phyloP scores from a whole-genome alignment of 2,797 vertebrate species.

The Nannoperca obscura region DNA sequence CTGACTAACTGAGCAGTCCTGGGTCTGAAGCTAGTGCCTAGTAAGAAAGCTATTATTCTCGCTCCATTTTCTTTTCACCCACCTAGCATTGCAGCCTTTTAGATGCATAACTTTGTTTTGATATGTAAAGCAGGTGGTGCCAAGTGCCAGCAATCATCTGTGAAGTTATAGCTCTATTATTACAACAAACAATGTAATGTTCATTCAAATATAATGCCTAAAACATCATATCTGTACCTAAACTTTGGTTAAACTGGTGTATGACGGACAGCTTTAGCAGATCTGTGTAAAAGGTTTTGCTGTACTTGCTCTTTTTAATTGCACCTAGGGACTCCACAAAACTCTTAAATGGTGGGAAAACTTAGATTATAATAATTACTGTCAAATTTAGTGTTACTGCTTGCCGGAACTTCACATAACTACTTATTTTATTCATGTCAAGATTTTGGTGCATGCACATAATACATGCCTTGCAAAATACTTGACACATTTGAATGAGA shows the following conservation, averaged over 20 bases:
- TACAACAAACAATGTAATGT: not conserved
- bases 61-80: slow-evolving; percentile 45
- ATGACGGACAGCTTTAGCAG: not conserved
- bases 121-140: not conserved
- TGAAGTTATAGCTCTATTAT: not conserved
- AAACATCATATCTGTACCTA: not conserved
- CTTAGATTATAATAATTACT: not conserved
- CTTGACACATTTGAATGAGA: slow-evolving; percentile 41
- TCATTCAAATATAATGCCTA: not conserved
- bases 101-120: slow-evolving; percentile 12
- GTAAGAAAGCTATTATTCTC: slow-evolving; percentile 52
- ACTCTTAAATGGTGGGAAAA: not conserved
- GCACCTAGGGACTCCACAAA: slow-evolving; percentile 1
- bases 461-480: slow-evolving; percentile 2
- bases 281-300: not conserved
- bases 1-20: slow-evolving; percentile 56
- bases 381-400: not conserved
- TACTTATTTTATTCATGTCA: not conserved
- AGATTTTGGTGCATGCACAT: not conserved
- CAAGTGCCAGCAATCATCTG: not conserved
- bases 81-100: slow-evolving; percentile 19
- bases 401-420: not conserved
- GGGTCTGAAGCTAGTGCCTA: slow-evolving; percentile 33
- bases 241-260: slow-evolving; percentile 5
- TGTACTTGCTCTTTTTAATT: not conserved